These are phyloP conservation scores for Epinotia brunnichana DNA, from an alignment of 2,888 invertebrate species.

Conservation along the genomic window DNA sequence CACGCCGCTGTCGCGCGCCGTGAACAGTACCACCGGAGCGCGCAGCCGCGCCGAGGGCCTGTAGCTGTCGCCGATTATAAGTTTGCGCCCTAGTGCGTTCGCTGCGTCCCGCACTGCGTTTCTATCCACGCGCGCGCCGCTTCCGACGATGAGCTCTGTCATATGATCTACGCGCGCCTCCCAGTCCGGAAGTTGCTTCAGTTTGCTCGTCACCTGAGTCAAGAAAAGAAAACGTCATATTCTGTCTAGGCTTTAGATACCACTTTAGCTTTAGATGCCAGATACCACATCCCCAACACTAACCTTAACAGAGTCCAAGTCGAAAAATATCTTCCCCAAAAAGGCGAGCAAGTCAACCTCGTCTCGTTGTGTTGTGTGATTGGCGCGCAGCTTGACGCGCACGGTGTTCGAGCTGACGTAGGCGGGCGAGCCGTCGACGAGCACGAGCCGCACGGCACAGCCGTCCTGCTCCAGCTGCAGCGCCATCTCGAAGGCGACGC, in stretches of 20 bases:
- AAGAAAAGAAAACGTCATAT: background rate
- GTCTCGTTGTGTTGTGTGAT: slow-evolving; percentile 82
- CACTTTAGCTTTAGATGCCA: too few relatives aligned
- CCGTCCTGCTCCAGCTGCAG: slow-evolving; percentile 88
- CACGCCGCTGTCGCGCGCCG: slow-evolving; percentile 93
- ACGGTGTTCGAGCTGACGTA: slow-evolving; percentile 91
- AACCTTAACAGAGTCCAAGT: slow-evolving; percentile 86
- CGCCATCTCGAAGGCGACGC: slow-evolving; percentile 97
- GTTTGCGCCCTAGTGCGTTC: slow-evolving; percentile 90
- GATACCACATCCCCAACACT: slow-evolving; percentile 24
- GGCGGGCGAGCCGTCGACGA: slow-evolving; percentile 95
- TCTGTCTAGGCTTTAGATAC: background rate
- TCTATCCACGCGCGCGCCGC: slow-evolving; percentile 77
- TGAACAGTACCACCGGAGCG: slow-evolving; percentile 91
- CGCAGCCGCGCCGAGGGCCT: slow-evolving; percentile 85
- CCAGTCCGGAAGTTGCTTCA: slow-evolving; percentile 84
- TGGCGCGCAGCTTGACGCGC: slow-evolving; percentile 84
- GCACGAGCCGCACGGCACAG: slow-evolving; percentile 85
- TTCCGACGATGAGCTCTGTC: slow-evolving; percentile 82
- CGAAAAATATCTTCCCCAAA: slow-evolving; percentile 91
- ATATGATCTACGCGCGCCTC: slow-evolving; percentile 84
- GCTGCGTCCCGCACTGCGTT: slow-evolving; percentile 88
- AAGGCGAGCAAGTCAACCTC: slow-evolving; percentile 90
- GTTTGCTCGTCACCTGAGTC: slow-evolving; percentile 81
- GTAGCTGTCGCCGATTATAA: slow-evolving; percentile 91